Evolutionary conservation across 2,888 invertebrate genomes (phyloP).

Genomic region (Protophormia terraenovae): DNA sequence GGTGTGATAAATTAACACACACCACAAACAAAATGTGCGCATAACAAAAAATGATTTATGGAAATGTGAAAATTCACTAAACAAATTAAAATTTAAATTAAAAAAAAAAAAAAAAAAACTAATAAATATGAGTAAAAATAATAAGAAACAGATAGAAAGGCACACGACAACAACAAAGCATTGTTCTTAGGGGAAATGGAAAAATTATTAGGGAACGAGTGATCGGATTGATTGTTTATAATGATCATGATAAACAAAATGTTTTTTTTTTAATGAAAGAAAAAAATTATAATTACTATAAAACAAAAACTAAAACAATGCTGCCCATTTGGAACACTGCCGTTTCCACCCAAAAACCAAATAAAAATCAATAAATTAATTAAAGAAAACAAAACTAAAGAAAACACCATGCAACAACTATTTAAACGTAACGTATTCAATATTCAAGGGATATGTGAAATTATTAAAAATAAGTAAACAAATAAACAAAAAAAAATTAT

Average conservation of each 20-base stretch:
- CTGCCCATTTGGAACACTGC: slow-evolving; percentile 67
- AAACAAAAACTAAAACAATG: slow-evolving; percentile 26
- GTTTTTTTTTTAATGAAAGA: background rate
- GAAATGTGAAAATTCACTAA: background rate
- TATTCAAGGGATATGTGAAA: slow-evolving; percentile 1
- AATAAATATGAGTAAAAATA: background rate
- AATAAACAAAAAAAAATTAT: background rate
- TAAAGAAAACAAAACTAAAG: slow-evolving; percentile 6
- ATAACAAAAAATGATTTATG: background rate
- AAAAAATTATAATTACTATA: slow-evolving; percentile 14
- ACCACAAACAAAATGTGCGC: background rate
- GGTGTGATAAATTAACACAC: slow-evolving; percentile 73
- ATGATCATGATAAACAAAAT: background rate
- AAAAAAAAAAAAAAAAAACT: background rate
- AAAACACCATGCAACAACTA: slow-evolving; percentile 14
- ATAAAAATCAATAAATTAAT: slow-evolving; percentile 40
- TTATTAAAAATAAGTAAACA: slow-evolving; percentile 10
- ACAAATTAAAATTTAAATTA: background rate
- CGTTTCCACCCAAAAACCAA: slow-evolving; percentile 53
- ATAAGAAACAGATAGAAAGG: background rate
- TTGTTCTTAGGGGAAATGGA: background rate
- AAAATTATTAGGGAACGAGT: background rate
- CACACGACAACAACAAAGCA: slow-evolving; percentile 18
- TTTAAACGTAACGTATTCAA: background rate
- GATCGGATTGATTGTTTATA: background rate